These are phyloP conservation scores for Psittacula echo DNA, from an alignment of 2,797 vertebrate genomes.

Conservation along the genomic window DNA sequence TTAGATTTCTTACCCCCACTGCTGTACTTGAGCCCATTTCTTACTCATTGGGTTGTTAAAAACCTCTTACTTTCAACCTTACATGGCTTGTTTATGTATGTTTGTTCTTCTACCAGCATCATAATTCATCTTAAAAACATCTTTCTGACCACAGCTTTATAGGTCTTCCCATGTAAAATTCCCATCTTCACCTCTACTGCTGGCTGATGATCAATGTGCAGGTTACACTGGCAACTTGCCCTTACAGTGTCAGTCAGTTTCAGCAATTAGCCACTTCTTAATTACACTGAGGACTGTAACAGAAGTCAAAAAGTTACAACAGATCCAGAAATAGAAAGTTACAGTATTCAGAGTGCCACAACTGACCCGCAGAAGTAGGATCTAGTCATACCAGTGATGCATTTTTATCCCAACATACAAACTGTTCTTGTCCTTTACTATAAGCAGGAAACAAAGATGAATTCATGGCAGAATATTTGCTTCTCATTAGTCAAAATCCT, in stretches of 20 bases:
- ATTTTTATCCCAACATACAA: background rate
- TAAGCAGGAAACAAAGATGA: background rate
- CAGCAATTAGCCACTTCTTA: background rate
- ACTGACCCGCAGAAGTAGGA: background rate
- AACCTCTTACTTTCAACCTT: background rate
- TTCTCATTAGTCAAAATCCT: background rate
- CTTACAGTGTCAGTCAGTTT: background rate
- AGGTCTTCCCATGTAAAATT: background rate
- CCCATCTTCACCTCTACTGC: background rate
- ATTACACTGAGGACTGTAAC: background rate
- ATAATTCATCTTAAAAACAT: background rate
- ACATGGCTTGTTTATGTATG: background rate
- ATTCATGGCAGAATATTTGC: background rate
- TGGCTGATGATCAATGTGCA: background rate
- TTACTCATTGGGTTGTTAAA: background rate
- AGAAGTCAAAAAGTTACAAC: background rate
- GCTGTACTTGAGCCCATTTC: background rate
- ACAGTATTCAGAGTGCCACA: background rate
- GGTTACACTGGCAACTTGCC: background rate
- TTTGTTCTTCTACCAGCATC: background rate
- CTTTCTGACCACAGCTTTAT: background rate
- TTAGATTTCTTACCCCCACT: background rate
- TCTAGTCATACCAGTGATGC: background rate
- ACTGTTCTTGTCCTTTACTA: background rate
- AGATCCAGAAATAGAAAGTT: background rate